Evolutionary conservation across 2,888 invertebrate genomes (phyloP).

Genomic region (Pristionchus entomophagus): DNA sequence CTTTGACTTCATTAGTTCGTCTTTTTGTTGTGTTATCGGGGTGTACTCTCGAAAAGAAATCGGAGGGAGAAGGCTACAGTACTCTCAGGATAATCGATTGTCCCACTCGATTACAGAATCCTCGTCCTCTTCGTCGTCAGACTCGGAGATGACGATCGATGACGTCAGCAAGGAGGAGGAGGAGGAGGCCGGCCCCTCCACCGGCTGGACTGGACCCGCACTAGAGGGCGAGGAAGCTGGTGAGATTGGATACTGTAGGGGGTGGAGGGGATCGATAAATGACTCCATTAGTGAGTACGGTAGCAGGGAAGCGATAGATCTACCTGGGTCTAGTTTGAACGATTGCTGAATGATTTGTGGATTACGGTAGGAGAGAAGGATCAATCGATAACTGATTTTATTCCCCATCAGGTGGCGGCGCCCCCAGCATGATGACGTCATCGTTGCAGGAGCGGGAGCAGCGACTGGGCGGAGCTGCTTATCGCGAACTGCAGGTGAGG

Average conservation of each 20-base stretch:
- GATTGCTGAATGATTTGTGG: no score
- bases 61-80: neutral
- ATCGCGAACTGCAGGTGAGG: conserved; percentile 41
- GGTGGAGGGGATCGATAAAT: neutral
- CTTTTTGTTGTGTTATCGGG: neutral
- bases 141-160: conserved; percentile 16
- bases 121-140: neutral
- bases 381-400: no score
- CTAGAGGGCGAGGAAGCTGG: neutral
- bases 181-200: neutral
- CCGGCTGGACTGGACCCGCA: neutral
- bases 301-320: no score
- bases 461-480: conserved; percentile 8
- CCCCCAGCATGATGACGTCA: conserved; percentile 14
- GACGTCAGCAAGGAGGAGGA: neutral
- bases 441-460: neutral
- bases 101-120: no score
- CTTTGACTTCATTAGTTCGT: neutral
- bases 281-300: no score
- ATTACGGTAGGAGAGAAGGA: no score
- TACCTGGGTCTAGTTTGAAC: no score
- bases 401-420: conserved; percentile 26
- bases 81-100: no score
- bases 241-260: neutral
- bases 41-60: no score